A percentile compares a stretch with the other conserved stretches of the same genome.
These are phyloP conservation scores for Caradrina clavipalpis DNA, from an alignment of 2,888 invertebrate species.

Conservation along the genomic window DNA sequence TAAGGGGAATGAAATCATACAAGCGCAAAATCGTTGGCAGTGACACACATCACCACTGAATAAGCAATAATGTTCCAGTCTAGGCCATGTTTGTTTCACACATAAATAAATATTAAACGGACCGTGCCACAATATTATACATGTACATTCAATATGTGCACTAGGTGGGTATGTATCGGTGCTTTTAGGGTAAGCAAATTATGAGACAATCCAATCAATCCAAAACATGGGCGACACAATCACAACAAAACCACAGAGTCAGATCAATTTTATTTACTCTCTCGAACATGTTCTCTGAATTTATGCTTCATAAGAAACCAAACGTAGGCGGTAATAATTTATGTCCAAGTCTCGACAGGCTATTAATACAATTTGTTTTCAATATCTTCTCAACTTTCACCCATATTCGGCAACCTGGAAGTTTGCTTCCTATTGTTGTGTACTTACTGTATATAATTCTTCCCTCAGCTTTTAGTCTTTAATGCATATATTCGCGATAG, in stretches of 20 bases:
- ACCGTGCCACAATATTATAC: conserved; percentile 66
- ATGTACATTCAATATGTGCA: conserved; percentile 52
- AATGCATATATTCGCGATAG: conserved; percentile 2
- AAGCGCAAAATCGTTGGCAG: conserved; percentile 83
- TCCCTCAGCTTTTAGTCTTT: conserved; percentile 13
- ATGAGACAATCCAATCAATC: conserved; percentile 32
- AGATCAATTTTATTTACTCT: conserved; percentile 56
- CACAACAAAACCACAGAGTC: conserved; percentile 31
- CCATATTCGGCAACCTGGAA: conserved; percentile 72
- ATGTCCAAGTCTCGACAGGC: conserved; percentile 69
- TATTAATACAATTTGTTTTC: conserved; percentile 80
- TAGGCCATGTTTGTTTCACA: conserved; percentile 77
- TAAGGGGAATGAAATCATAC: conserved; percentile 78
- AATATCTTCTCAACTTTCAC: conserved; percentile 79
- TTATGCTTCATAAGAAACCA: conserved; percentile 65
- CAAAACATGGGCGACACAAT: conserved; percentile 5
- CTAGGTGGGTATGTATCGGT: conserved; percentile 48
- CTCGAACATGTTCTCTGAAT: conserved; percentile 56
- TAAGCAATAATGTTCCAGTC: conserved; percentile 78
- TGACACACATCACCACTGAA: conserved; percentile 83
- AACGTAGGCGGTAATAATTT: conserved; percentile 79
- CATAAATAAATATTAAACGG: conserved; percentile 79
- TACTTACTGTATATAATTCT: neutral
- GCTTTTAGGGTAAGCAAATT: conserved; percentile 67
- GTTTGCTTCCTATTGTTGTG: conserved; percentile 55